Conservation (phyloP, 2,797 vertebrate species). For the Sorex maritimensis region DNA sequence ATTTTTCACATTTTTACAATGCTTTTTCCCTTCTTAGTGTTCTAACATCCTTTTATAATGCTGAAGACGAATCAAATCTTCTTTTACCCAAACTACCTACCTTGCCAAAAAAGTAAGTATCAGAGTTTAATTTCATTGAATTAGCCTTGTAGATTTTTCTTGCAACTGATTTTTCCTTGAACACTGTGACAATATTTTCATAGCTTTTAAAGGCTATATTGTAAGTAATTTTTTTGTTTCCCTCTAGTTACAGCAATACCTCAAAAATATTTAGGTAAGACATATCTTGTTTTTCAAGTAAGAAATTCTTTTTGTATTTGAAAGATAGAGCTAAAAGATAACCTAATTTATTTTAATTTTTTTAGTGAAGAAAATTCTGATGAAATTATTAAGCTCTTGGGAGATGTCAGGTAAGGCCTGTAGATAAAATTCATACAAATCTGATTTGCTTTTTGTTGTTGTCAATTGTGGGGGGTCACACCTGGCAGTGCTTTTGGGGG, state of each 20-base stretch:
- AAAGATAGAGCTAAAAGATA: slow-evolving; percentile 52
- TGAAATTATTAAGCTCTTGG: slow-evolving; percentile 98
- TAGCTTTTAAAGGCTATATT: not conserved
- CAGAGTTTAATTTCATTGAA: not conserved
- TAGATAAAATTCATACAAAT: not conserved
- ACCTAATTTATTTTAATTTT: slow-evolving; percentile 82
- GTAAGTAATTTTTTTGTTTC: slow-evolving; percentile 53
- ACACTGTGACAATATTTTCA: slow-evolving; percentile 12
- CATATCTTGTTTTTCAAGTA: slow-evolving; percentile 6
- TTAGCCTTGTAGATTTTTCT: slow-evolving; percentile 4
- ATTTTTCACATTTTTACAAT: slow-evolving; percentile 31
- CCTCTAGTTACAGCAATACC: slow-evolving; percentile 96
- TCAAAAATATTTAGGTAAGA: slow-evolving; percentile 98
- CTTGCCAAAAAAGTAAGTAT: slow-evolving; percentile 96
- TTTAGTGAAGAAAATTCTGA: slow-evolving; percentile 99
- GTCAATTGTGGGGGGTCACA: not conserved
- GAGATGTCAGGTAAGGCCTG: slow-evolving; percentile 95
- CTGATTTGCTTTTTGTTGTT: not conserved
- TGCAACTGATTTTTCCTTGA: slow-evolving; percentile 20
- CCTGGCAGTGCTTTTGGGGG: not conserved
- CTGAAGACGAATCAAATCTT: slow-evolving; percentile 97
- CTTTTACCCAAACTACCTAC: slow-evolving; percentile 97
- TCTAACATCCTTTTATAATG: slow-evolving; percentile 95
- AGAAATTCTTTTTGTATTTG: slow-evolving; percentile 54
- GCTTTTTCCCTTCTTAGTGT: slow-evolving; percentile 90